Conservation (phyloP, 2,113 vertebrate genomes). For the Onychorhynchus coronatus region DNA sequence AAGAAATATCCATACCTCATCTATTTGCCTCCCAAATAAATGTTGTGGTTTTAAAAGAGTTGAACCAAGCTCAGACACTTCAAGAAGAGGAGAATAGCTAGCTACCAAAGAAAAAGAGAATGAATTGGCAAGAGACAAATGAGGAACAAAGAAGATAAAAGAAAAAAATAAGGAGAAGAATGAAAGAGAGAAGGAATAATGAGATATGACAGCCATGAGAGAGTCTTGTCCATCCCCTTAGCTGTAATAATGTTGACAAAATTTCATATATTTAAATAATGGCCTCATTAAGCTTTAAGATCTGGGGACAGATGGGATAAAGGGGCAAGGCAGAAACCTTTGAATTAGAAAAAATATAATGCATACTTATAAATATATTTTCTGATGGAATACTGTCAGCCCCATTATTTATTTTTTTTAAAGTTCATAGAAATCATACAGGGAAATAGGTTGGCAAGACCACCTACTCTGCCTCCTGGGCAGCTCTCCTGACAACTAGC, state of each 20-base stretch:
- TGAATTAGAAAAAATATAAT: neutral
- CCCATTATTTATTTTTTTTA: neutral
- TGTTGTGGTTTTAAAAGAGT: neutral
- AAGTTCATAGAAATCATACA: neutral
- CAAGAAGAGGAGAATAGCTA: neutral
- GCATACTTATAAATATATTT: fast-evolving
- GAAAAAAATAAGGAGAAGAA: neutral
- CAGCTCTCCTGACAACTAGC: neutral
- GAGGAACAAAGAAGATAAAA: neutral
- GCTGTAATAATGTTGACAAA: neutral
- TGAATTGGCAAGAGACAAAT: neutral
- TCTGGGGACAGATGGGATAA: neutral
- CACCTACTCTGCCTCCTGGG: neutral
- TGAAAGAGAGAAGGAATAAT: neutral
- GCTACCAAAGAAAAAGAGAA: neutral
- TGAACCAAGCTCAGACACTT: neutral
- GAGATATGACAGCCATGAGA: neutral
- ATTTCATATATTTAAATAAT: neutral
- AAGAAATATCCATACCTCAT: neutral
- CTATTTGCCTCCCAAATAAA: neutral
- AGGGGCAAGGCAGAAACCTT: neutral
- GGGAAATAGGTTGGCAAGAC: neutral
- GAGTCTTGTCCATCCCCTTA: neutral
- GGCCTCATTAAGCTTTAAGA: neutral
- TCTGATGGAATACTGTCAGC: neutral